Conservation (phyloP, 1,140 invertebrate species). For the Bombus impatiens region DNA sequence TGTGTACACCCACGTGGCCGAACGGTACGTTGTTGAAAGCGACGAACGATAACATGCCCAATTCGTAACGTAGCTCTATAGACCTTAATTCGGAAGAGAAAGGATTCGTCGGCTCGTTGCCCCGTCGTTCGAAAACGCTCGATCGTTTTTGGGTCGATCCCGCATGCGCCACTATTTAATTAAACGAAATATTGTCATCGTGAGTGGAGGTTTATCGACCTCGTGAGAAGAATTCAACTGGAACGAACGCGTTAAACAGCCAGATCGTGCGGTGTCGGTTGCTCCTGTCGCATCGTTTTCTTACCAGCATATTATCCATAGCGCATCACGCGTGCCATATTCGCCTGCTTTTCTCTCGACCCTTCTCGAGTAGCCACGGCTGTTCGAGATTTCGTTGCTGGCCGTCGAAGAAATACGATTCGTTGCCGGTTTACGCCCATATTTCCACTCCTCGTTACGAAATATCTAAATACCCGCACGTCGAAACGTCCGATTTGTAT, state of each 20-base stretch:
- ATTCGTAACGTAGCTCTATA: neutral
- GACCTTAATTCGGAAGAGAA: neutral
- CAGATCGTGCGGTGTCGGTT: neutral
- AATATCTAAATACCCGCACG: neutral
- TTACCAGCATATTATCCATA: slow-evolving; percentile 10
- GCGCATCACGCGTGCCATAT: too few relatives aligned
- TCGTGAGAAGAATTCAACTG: slow-evolving; percentile 28
- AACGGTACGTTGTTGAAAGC: neutral
- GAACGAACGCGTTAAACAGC: neutral
- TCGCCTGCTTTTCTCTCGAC: too few relatives aligned
- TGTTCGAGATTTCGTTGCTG: neutral
- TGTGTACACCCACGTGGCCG: neutral
- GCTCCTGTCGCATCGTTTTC: slow-evolving; percentile 4
- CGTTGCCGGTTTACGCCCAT: too few relatives aligned
- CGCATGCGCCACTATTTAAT: slow-evolving; percentile 22
- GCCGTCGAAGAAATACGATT: too few relatives aligned
- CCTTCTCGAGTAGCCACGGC: neutral
- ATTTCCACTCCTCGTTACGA: neutral
- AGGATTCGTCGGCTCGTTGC: neutral
- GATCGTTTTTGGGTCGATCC: slow-evolving; percentile 37
- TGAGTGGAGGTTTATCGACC: slow-evolving; percentile 15
- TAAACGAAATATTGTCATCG: neutral
- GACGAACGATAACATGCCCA: neutral
- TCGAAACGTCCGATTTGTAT: too few relatives aligned
- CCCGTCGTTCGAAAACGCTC: neutral